Base-by-base conservation (phyloP, 2,113 vertebrate genomes). In the Anas platyrhynchos region DNA sequence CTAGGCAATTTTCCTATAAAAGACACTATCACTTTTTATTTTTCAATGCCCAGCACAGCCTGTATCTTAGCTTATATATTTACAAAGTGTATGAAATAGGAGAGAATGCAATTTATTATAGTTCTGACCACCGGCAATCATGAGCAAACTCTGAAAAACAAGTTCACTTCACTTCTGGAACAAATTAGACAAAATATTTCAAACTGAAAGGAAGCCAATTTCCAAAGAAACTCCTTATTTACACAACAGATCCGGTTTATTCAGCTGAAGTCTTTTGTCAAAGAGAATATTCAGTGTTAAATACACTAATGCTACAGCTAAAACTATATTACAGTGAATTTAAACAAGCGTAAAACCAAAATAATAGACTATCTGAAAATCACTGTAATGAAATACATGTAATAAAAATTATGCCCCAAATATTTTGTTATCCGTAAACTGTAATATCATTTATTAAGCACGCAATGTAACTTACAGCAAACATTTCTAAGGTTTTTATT, bases 161-260 rank as follows among this genome's bases (percentile, higher is more conserved):
- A 84, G 62, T 84, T 91, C 44, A 91, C 74, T 88, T 94, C 68
- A 77, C 52, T 92, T 82, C 71, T 95, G 89, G 69, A 94, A 94
- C 67, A 88, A 79, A 93, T 66, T 48, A 76, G 81, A 87, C 38
- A 85, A 80, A n/a, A 16, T 48, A 82, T 78, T 82, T 62, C 68
- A 91, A 96, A 89, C 54, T 76, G 81, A 94, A 94, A 89, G 23
- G 17, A 85, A 95, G 78, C 74, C 78, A 80, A 38, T 41, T 92
- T 78, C 83, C 34, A 62, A 82, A 93, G 56, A 93, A 92, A 65
- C 34, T 84, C 73, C 79, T 91, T 89, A 91, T 87, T 87, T 91
- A 89, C 86, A 81, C 56, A 86, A 78, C 1, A 86, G 65, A 68
- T 55, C 58, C 62, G 38, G 52, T 81, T 80, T 71, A 91, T 59